phyloP scores from a whole-genome alignment of 2,113 vertebrate genomes.

The Austrofundulus limnaeus region DNA sequence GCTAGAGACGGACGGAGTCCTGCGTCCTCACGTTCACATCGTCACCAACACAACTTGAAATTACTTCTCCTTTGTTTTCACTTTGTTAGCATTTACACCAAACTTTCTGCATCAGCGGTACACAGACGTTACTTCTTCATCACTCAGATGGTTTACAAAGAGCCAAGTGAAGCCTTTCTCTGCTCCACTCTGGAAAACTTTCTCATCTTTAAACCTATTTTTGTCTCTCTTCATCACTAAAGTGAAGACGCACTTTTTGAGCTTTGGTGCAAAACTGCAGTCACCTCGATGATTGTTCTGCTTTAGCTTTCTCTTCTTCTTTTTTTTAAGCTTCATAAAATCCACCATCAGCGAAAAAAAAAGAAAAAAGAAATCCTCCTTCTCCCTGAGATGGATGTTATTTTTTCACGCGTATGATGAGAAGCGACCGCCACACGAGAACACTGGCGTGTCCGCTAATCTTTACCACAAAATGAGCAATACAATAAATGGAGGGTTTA shows the following conservation, averaged over 20 bases:
- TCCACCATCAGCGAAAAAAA: slow-evolving; percentile 46
- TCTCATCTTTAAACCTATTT: not conserved
- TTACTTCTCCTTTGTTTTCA: not conserved
- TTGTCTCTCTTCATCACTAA: not conserved
- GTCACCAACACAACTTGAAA: slow-evolving; percentile 55
- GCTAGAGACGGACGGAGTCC: slow-evolving; percentile 48
- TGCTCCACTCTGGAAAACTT: slow-evolving; percentile 35
- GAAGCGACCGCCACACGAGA: slow-evolving; percentile 24
- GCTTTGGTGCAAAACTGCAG: slow-evolving; percentile 23
- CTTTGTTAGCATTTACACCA: slow-evolving; percentile 50
- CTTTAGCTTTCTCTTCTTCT: not conserved
- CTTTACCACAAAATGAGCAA: slow-evolving; percentile 65
- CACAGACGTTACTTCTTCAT: slow-evolving; percentile 21
- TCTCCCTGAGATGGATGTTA: not conserved
- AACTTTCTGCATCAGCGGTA: slow-evolving; percentile 32
- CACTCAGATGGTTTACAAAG: slow-evolving; percentile 54
- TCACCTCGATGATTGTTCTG: slow-evolving; percentile 4
- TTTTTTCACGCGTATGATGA: not conserved
- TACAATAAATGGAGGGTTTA: slow-evolving; percentile 57
- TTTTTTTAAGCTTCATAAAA: not conserved
- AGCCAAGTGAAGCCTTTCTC: slow-evolving; percentile 55
- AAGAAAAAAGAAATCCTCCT: not conserved
- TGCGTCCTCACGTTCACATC: slow-evolving; percentile 19
- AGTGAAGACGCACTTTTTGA: not conserved
- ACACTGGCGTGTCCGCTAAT: slow-evolving; percentile 24